Evolutionary conservation across 1,140 invertebrate species (phyloP).

Genomic region (Chlorops oryzae): DNA sequence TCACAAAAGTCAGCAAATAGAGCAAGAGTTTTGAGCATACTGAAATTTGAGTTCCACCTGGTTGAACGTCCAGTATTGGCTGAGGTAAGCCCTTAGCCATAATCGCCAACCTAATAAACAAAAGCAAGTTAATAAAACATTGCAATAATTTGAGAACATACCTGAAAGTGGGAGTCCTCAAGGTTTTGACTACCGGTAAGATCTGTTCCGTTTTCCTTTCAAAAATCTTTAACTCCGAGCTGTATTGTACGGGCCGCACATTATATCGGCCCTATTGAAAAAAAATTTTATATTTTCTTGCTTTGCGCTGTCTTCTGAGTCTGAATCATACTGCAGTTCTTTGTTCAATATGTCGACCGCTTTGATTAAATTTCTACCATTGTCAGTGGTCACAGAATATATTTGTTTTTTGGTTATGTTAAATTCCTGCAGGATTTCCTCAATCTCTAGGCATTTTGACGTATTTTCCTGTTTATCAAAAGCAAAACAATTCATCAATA

Average conservation of each 20-base stretch:
- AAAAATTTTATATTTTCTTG: slow-evolving; percentile 4
- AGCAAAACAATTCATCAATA: not conserved
- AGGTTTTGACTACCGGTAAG: slow-evolving; percentile 5
- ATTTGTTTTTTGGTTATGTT: not conserved
- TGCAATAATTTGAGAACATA: not conserved
- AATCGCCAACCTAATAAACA: too few species aligned
- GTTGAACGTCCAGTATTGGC: too few species aligned
- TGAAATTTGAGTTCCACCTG: too few species aligned
- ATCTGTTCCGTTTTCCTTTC: not conserved
- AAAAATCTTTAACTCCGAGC: slow-evolving; percentile 9
- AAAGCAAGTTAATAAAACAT: not conserved
- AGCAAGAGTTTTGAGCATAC: not conserved
- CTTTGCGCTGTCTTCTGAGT: not conserved
- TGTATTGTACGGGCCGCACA: slow-evolving; percentile 12
- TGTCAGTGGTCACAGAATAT: not conserved
- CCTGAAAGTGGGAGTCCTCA: slow-evolving; percentile 7
- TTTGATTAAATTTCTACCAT: too few species aligned
- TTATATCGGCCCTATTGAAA: slow-evolving; percentile 4
- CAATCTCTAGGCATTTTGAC: not conserved
- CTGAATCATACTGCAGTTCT: not conserved
- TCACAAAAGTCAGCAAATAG: slow-evolving; percentile 3
- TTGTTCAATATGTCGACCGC: not conserved
- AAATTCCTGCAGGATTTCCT: too few species aligned
- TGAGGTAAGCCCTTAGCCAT: too few species aligned
- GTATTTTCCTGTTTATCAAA: not conserved